phyloP scores from a whole-genome alignment of 2,888 invertebrate species.

The Ochropleura leucogaster region DNA sequence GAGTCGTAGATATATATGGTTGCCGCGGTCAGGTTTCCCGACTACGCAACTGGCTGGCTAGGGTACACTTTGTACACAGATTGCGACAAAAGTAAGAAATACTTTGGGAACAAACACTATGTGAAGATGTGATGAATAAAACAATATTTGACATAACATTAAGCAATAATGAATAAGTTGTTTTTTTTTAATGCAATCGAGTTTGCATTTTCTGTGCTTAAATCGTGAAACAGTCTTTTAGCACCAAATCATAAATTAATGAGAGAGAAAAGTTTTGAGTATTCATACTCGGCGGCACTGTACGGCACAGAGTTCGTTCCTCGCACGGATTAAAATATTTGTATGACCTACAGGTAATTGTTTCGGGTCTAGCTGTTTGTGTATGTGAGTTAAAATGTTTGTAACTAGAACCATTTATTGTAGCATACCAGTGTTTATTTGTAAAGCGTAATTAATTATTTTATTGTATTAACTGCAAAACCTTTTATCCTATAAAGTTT shows the following conservation, averaged over 20 bases:
- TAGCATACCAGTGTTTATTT: no score
- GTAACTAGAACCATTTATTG: no score
- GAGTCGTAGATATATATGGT: constrained; percentile 58
- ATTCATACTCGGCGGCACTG: no score
- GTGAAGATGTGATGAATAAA: constrained; percentile 47
- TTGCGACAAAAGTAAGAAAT: constrained; percentile 73
- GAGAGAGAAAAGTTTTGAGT: background rate
- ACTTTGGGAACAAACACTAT: constrained; percentile 59
- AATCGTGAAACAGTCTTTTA: background rate
- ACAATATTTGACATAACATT: constrained; percentile 36
- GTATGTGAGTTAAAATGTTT: no score
- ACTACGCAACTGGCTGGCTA: constrained; percentile 70
- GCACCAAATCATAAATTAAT: background rate
- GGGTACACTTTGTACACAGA: constrained; percentile 66
- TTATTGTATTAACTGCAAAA: no score
- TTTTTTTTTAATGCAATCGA: background rate
- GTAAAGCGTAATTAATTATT: no score
- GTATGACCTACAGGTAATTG: no score
- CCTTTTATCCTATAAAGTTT: no score
- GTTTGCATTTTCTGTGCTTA: background rate
- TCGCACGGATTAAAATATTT: no score
- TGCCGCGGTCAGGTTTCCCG: constrained; percentile 78
- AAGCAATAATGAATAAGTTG: background rate
- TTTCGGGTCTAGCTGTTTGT: no score
- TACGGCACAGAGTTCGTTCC: no score